Percentiles rank a stretch among this genome's conserved stretches.
Evolutionary conservation across 2,113 vertebrate genomes (phyloP).

Genomic region (Pachycephala philippinensis): DNA sequence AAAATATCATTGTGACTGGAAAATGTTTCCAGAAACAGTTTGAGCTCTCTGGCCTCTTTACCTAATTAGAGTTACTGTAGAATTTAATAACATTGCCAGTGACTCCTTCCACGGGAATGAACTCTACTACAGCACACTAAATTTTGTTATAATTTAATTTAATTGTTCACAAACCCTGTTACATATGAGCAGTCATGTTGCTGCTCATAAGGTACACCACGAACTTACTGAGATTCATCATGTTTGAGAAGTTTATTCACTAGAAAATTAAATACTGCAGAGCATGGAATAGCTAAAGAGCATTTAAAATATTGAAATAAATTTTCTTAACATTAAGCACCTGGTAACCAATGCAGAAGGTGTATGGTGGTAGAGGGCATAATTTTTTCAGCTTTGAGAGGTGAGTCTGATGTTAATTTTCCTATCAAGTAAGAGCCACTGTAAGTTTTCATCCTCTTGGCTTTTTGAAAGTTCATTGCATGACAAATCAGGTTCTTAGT

Average conservation of each 20-base stretch:
- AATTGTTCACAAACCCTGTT: neutral
- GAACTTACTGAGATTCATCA: neutral
- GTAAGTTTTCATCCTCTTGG: neutral
- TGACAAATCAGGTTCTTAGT: neutral
- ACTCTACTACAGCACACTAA: neutral
- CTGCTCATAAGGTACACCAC: neutral
- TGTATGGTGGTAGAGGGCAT: neutral
- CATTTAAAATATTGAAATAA: neutral
- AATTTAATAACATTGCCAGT: neutral
- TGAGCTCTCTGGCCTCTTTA: slow-evolving; percentile 34
- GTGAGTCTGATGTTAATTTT: neutral
- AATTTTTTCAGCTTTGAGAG: neutral
- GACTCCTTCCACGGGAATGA: neutral
- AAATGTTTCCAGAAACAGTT: slow-evolving; percentile 24
- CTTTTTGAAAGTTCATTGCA: neutral
- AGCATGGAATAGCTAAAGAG: neutral
- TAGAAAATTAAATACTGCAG: neutral
- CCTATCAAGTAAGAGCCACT: neutral
- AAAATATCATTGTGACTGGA: neutral
- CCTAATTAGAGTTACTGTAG: neutral
- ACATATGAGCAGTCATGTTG: neutral
- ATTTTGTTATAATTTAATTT: neutral
- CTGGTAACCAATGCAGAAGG: neutral
- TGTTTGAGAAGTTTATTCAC: neutral
- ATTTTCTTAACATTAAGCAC: neutral